These are phyloP conservation scores for Suillia variegata DNA, from an alignment of 2,888 invertebrate genomes.

Conservation along the genomic window DNA sequence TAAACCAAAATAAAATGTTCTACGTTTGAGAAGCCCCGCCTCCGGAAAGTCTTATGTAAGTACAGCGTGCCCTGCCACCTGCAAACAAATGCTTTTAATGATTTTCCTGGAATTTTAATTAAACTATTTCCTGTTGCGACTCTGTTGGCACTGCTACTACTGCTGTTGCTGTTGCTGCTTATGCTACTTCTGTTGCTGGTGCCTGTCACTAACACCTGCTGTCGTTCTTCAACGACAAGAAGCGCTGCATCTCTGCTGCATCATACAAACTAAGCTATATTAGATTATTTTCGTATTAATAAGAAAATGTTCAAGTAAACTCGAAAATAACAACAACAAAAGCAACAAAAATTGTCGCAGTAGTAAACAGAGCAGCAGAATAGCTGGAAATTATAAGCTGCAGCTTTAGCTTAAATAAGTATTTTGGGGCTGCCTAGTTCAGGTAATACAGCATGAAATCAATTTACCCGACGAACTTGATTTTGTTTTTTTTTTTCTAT, in stretches of 20 bases:
- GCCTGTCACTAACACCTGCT: no score
- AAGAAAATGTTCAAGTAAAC: not conserved
- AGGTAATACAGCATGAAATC: not conserved
- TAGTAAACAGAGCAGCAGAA: no score
- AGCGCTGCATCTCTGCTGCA: no score
- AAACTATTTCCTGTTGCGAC: conserved; percentile 46
- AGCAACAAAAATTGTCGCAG: not conserved
- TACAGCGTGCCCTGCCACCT: conserved; percentile 23
- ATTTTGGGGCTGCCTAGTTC: no score
- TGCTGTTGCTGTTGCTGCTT: not conserved
- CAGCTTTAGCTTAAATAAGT: no score
- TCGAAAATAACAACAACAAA: not conserved
- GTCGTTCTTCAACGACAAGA: no score
- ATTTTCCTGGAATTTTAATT: conserved; percentile 50
- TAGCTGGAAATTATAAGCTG: not conserved
- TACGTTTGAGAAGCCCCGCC: conserved; percentile 38
- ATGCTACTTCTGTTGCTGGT: not conserved
- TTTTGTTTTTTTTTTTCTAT: conserved; percentile 4
- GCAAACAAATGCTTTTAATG: conserved; percentile 44
- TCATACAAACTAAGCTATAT: conserved; percentile 30
- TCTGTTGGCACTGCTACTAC: no score
- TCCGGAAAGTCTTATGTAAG: conserved; percentile 20
- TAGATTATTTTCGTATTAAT: conserved; percentile 31
- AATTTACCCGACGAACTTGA: conserved; percentile 12
- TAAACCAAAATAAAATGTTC: no score